Evolutionary conservation across 2,888 invertebrate genomes (phyloP), one percentile per base, ranked within the genome.

Genomic region (Onthophagus sagittarius): DNA sequence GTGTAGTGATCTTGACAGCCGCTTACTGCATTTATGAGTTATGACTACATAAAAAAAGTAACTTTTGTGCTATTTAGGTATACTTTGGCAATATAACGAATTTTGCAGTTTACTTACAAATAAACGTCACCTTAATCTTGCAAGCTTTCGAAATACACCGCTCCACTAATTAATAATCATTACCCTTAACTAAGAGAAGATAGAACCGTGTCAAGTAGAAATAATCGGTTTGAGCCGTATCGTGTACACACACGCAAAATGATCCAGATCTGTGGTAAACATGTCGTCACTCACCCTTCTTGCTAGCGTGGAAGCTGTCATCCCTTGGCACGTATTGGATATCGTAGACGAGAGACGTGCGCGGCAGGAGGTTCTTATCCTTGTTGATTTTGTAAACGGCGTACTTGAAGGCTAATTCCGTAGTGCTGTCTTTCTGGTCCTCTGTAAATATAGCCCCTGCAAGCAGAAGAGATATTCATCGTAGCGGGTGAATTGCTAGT

Each of bases 311-410:
- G 85, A 98, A 98, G 74, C 95, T 95, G 86, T 98, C 97, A 81
- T 95, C 93, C 72, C 91, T 90, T 0, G 94, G 93, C 64, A 95
- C 93, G 84, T 96, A 95, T 85, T 96, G 94, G 79, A 97, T 95
- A 82, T 97, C 96, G 84, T 96, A 97, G n/a, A 96, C 92, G 63
- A 98, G 88, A 1, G 96, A 94, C 0, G 94, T 94, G 81, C 95
- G 93, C 0, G 96, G 93, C 72, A 97, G 87, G 13, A 97, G 87
- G 75, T 88, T 90, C 72, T 93, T 89, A 81, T 97, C 96, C 82
- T 95, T 94, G 87, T 98, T 98, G 82, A 98, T 94, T 78, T 94
- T 90, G 86, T 97, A 96, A 11, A 97, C 95, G 5, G 97, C 97
- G 87, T 96, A 97, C 82, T 96, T 96, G 87, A 98, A 97, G 0